Evolutionary conservation across 1,140 invertebrate genomes (phyloP).

Genomic region (Laupala kohalensis): DNA sequence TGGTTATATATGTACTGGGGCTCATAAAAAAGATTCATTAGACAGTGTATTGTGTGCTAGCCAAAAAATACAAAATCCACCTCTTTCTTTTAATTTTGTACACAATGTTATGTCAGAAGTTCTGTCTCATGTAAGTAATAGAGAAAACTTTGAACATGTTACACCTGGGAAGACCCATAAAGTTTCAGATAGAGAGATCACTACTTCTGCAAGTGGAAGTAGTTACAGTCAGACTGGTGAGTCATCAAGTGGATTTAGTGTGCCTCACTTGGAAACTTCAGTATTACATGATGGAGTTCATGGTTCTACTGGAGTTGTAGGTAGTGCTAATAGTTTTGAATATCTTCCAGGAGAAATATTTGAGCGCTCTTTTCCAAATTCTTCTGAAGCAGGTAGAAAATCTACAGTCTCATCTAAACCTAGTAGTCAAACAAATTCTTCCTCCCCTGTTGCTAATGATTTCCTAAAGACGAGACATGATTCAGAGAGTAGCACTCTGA

Average conservation of each 20-base stretch:
- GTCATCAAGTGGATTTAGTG: slow-evolving; percentile 2
- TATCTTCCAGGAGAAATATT: slow-evolving; percentile 35
- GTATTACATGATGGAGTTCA: background rate
- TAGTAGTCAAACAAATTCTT: background rate
- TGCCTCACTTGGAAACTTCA: background rate
- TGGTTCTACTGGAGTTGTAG: slow-evolving; percentile 16
- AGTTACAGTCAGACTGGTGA: slow-evolving; percentile 8
- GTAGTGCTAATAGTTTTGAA: slow-evolving; percentile 34
- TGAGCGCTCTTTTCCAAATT: slow-evolving; percentile 22
- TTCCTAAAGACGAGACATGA: background rate
- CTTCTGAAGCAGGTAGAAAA: background rate
- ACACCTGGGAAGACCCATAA: too few relatives aligned
- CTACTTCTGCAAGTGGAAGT: slow-evolving; percentile 19
- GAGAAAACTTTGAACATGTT: too few relatives aligned
- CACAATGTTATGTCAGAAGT: too few relatives aligned
- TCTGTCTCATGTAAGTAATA: too few relatives aligned
- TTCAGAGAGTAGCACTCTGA: slow-evolving; percentile 22
- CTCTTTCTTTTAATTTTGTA: too few relatives aligned
- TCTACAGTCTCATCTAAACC: background rate
- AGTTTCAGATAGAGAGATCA: slow-evolving; percentile 23
- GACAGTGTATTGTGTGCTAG: too few relatives aligned
- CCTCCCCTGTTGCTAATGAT: background rate
- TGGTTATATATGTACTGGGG: too few relatives aligned
- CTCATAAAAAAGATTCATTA: too few relatives aligned
- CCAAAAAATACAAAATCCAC: too few relatives aligned